Conservation (phyloP, 2,797 vertebrate species). For the Margarornis squamiger region DNA sequence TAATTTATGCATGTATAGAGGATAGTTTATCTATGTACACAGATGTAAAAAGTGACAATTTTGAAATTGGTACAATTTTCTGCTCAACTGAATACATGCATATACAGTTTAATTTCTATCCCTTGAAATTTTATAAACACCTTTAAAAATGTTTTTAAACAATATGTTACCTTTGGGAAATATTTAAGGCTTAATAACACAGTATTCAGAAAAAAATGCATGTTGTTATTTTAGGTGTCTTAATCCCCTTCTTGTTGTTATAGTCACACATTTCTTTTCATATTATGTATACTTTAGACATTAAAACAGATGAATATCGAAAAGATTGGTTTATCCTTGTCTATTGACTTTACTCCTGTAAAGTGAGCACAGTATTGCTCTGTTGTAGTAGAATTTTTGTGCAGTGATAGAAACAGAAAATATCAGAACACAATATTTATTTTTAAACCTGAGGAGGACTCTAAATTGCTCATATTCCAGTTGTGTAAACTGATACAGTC, state of each 20-base stretch:
- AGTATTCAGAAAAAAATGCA: not conserved
- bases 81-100: not conserved
- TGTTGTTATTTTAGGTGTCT: not conserved
- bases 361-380: not conserved
- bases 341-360: constrained; percentile 16
- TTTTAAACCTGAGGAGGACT: not conserved
- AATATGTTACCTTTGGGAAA: not conserved
- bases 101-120: not conserved
- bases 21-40: not conserved
- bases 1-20: not conserved
- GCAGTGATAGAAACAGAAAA: not conserved
- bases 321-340: constrained; percentile 21
- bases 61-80: not conserved
- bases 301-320: constrained; percentile 15
- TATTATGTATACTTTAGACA: not conserved
- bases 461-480: not conserved
- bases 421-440: not conserved
- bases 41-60: not conserved
- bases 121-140: not conserved
- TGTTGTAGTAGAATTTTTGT: not conserved
- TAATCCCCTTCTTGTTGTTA: not conserved
- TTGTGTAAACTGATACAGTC: not conserved
- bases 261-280: not conserved
- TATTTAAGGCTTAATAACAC: not conserved
- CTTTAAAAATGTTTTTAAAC: not conserved